Evolutionary conservation across 2,113 vertebrate genomes (phyloP).

Genomic region (Phaetusa simplex): DNA sequence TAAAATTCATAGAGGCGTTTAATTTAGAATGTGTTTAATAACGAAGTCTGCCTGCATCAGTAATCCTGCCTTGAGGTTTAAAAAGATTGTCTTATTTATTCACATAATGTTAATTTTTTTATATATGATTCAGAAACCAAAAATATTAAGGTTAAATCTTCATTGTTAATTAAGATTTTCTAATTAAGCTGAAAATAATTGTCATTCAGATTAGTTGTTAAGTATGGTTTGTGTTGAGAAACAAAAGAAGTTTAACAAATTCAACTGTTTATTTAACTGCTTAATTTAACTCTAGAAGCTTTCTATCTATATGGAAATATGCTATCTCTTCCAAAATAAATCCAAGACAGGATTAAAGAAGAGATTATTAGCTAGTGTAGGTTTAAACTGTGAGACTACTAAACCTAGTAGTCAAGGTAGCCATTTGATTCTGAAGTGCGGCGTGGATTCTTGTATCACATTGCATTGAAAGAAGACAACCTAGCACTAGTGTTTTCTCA

Average conservation of each 20-base stretch:
- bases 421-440: slow-evolving; percentile 13
- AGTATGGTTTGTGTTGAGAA: slow-evolving; percentile 87
- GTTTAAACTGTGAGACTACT: slow-evolving; percentile 30
- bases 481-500: slow-evolving; percentile 71
- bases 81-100: slow-evolving; percentile 99
- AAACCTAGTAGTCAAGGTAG: slow-evolving; percentile 29
- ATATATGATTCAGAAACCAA: slow-evolving; percentile 84
- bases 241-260: slow-evolving; percentile 85
- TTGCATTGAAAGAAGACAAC: background rate
- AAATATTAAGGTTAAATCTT: slow-evolving; percentile 96
- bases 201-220: slow-evolving; percentile 92
- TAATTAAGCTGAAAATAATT: slow-evolving; percentile 99
- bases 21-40: slow-evolving; percentile 99
- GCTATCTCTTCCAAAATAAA: slow-evolving; percentile 68
- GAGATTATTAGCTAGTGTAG: slow-evolving; percentile 51
- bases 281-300: slow-evolving; percentile 72
- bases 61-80: slow-evolving; percentile 99
- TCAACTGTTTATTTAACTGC: slow-evolving; percentile 69
- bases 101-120: slow-evolving; percentile 86
- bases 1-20: slow-evolving; percentile 99
- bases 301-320: slow-evolving; percentile 74
- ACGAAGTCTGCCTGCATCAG: slow-evolving; percentile 94
- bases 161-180: slow-evolving; percentile 99
- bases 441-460: background rate
- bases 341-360: slow-evolving; percentile 62